These are phyloP conservation scores for Theristicus caerulescens DNA, from an alignment of 2,113 vertebrate genomes.

Conservation along the genomic window DNA sequence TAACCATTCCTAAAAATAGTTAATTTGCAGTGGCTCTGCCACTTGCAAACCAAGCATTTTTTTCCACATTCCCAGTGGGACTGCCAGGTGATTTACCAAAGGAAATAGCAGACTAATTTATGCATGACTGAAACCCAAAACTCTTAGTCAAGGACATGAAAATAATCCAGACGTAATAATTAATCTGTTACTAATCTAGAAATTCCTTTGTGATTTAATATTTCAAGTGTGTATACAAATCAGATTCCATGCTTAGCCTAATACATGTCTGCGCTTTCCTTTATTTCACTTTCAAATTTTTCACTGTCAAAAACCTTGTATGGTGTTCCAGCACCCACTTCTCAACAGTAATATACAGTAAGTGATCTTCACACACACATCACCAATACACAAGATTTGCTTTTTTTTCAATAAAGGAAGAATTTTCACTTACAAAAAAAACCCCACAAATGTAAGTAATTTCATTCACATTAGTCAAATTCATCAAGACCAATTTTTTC, in stretches of 20 bases:
- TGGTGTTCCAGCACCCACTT: not conserved
- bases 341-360: not conserved
- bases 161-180: not conserved
- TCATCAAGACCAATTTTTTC: not conserved
- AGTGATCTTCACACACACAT: not conserved
- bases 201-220: not conserved
- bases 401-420: not conserved
- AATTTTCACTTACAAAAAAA: not conserved
- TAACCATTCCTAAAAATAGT: not conserved
- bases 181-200: not conserved
- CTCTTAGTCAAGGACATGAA: not conserved
- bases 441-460: rapidly evolving
- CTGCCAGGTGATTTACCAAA: not conserved
- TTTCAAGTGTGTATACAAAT: not conserved
- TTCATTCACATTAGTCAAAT: not conserved
- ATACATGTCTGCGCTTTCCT: not conserved
- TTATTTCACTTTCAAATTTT: not conserved
- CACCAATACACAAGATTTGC: not conserved
- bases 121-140: not conserved
- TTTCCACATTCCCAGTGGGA: not conserved
- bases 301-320: not conserved
- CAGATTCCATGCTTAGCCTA: not conserved
- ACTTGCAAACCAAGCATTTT: not conserved
- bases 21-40: not conserved
- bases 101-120: not conserved